Evolutionary conservation across 2,888 invertebrate genomes (phyloP), one percentile per base, ranked within the genome.

Genomic region (Lycocerus yunnanus): DNA sequence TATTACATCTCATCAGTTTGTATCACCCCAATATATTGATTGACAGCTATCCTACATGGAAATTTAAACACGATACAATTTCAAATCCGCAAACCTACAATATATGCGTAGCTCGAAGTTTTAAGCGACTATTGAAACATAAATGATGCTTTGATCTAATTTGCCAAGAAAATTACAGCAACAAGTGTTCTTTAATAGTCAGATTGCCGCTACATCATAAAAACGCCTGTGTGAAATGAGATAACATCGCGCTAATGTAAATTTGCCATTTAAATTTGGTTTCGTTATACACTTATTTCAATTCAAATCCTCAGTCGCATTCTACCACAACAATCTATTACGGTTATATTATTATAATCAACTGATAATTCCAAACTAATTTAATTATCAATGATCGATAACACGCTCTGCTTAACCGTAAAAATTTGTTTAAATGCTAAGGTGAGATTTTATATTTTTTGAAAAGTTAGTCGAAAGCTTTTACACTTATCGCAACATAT

Each of bases 161-260:
- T 84, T 84, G 83, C 83, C 80, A 81, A 81, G 80, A 82, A 85
- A 85, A 85, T 85, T 84, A 80, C 81, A 84, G 85, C 85, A 85
- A 85, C 85, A 84, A 85, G 84, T 85, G 85, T 83, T 81, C 82
- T 80, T 82, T 84, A 84, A 84, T 83, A 81, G 82, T 81, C 81
- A 81, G 81, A 80, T 73, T 71, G 76, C 71, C 66, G 69, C 76
- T 71, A 70, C 70, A 68, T 71, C 71, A 75, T 75, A 75, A 75
- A 75, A 75, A 75, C 72, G 66, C 72, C 72, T 74, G 72, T 75
- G 72, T 70, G 75, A 75, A 71, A 71, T 27, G 74, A 74, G 74
- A 74, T 72, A 75, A 75, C 74, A 72, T 75, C 74, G 71, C 68
- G 68, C 68, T 72, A 72, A 75, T 72, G 71, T 72, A 75, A 75